phyloP scores from a whole-genome alignment of 2,888 invertebrate genomes.

The Nymphalis c-album region DNA sequence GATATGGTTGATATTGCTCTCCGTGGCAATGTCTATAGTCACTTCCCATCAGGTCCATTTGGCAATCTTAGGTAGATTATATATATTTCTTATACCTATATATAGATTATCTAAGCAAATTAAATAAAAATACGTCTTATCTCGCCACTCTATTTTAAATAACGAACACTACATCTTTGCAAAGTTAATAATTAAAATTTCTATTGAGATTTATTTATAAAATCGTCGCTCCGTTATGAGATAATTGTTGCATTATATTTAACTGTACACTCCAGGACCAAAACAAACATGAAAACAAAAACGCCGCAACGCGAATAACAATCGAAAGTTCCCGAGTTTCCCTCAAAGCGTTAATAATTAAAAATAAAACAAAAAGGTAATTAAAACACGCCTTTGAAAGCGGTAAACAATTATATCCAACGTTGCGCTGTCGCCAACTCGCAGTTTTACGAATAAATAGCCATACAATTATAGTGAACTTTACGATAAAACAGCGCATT shows the following conservation, averaged over 20 bases:
- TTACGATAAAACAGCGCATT: slow-evolving; percentile 35
- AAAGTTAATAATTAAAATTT: no score
- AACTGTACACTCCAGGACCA: background rate
- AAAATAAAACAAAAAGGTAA: slow-evolving; percentile 40
- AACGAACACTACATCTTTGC: no score
- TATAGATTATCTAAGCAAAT: no score
- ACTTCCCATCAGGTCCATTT: no score
- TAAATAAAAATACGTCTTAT: no score
- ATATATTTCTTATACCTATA: no score
- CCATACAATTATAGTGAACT: slow-evolving; percentile 41
- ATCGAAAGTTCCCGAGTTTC: slow-evolving; percentile 29
- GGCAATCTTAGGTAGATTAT: no score
- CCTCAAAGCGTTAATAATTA: slow-evolving; percentile 36
- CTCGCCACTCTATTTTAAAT: no score
- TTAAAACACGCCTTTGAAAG: slow-evolving; percentile 40
- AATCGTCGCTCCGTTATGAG: no score
- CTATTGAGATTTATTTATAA: no score
- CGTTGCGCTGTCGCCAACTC: slow-evolving; percentile 33
- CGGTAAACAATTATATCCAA: slow-evolving; percentile 40
- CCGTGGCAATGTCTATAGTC: no score
- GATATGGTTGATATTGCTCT: no score
- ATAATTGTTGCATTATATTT: background rate
- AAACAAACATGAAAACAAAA: slow-evolving; percentile 16
- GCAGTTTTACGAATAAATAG: slow-evolving; percentile 35
- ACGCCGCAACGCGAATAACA: slow-evolving; percentile 22